Percentiles rank a stretch among this genome's conserved stretches.
Conservation (phyloP, 2,113 vertebrate species). For the Nothobranchius kuhntae region DNA sequence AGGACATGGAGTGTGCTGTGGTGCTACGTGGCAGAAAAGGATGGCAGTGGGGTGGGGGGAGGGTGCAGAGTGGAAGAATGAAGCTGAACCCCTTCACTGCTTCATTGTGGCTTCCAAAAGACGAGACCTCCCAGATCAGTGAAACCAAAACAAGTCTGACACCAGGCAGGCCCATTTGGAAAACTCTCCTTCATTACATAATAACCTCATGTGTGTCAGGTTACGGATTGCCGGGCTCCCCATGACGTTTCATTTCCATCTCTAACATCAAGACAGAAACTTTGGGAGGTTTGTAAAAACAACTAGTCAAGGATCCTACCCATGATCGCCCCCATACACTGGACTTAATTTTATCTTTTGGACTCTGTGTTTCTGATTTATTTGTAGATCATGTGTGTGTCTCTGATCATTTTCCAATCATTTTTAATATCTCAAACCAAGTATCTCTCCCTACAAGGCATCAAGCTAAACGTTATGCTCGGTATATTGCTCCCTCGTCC, state of each 20-base stretch:
- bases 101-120: conserved; percentile 41
- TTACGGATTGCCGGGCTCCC: conserved; percentile 33
- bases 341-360: too few species aligned
- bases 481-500: too few species aligned
- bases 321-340: too few species aligned
- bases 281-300: conserved; percentile 24
- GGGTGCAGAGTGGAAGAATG: background rate
- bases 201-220: conserved; percentile 6
- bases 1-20: conserved; percentile 27
- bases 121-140: conserved; percentile 27
- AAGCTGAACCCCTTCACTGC: conserved; percentile 17
- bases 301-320: background rate
- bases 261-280: conserved; percentile 18
- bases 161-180: conserved; percentile 20
- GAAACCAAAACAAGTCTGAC: conserved; percentile 45
- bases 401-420: too few species aligned
- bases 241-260: conserved; percentile 27
- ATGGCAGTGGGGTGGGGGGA: background rate
- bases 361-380: too few species aligned
- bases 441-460: too few species aligned
- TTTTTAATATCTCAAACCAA: too few species aligned
- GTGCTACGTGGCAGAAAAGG: conserved; percentile 51
- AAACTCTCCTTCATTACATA: conserved; percentile 8
- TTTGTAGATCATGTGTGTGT: too few species aligned
- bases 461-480: too few species aligned